Evolutionary conservation across 2,797 vertebrate genomes (phyloP).

Genomic region (Muraenolepis orangiensis): DNA sequence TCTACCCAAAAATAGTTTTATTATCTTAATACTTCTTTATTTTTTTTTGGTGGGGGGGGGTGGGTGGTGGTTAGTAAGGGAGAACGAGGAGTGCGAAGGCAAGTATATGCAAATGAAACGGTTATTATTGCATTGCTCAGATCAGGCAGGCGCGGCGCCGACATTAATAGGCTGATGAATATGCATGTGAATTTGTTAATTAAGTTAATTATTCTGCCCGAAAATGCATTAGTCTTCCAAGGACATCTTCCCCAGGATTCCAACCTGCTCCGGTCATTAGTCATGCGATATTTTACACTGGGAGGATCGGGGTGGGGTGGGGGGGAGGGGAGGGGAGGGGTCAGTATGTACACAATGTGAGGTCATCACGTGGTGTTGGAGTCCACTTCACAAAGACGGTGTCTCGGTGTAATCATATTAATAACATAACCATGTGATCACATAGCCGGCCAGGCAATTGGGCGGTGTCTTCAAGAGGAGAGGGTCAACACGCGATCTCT

Average conservation of each 20-base stretch:
- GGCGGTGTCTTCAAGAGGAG: not conserved
- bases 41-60: not conserved
- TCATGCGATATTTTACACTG: constrained; percentile 82
- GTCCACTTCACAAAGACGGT: too few relatives aligned
- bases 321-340: constrained; percentile 47
- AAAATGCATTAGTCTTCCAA: constrained; percentile 88
- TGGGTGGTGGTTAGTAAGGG: constrained; percentile 32
- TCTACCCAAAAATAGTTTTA: too few relatives aligned
- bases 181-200: constrained; percentile 90
- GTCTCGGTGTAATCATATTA: too few relatives aligned
- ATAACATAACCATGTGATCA: constrained; percentile 27
- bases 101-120: constrained; percentile 85
- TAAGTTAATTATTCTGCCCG: too few relatives aligned
- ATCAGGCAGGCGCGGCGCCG: constrained; percentile 85
- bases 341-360: constrained; percentile 32
- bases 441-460: constrained; percentile 22
- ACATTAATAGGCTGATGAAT: constrained; percentile 90
- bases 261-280: constrained; percentile 84
- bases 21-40: too few relatives aligned
- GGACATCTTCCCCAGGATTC: constrained; percentile 86
- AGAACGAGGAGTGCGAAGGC: too few relatives aligned
- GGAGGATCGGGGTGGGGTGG: constrained; percentile 39
- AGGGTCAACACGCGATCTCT: constrained; percentile 18
- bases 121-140: constrained; percentile 86
- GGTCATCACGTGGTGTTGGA: too few relatives aligned